Conservation (phyloP, 2,797 vertebrate genomes). For the Chelon labrosus region DNA sequence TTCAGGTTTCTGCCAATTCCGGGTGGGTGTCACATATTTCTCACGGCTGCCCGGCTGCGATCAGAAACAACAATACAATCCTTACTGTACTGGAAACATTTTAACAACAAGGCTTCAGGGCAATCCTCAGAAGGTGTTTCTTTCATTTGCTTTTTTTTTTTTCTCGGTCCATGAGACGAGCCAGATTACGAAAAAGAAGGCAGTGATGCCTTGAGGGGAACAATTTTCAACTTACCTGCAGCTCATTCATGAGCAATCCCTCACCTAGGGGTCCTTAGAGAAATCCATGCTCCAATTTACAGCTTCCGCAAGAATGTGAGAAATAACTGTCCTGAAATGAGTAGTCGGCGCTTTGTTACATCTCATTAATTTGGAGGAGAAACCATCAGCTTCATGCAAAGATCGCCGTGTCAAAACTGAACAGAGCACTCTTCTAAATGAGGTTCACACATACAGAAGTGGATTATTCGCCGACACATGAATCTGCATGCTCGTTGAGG, state of each 20-base stretch:
- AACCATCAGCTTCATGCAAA: slow-evolving; percentile 27
- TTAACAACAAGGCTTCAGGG: slow-evolving; percentile 42
- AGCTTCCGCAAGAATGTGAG: slow-evolving; percentile 52
- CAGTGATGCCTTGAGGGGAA: slow-evolving; percentile 64
- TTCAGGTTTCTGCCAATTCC: slow-evolving; percentile 32
- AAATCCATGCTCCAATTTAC: slow-evolving; percentile 70
- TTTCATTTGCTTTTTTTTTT: slow-evolving; percentile 40
- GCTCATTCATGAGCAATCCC: slow-evolving; percentile 62
- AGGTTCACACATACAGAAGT: slow-evolving; percentile 19
- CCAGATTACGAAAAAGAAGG: slow-evolving; percentile 64
- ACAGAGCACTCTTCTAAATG: neutral
- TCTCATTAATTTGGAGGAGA: slow-evolving; percentile 62
- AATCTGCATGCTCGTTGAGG: slow-evolving; percentile 13
- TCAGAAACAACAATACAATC: slow-evolving; percentile 54
- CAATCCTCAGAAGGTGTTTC: slow-evolving; percentile 50
- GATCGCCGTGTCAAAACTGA: slow-evolving; percentile 26
- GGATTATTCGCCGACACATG: slow-evolving; percentile 6
- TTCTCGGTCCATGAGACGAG: slow-evolving; percentile 40
- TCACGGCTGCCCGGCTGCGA: slow-evolving; percentile 31
- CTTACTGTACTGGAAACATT: slow-evolving; percentile 44
- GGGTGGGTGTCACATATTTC: slow-evolving; percentile 40
- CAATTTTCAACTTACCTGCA: slow-evolving; percentile 64
- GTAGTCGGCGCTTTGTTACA: slow-evolving; percentile 62
- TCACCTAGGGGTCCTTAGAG: slow-evolving; percentile 63
- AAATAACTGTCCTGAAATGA: slow-evolving; percentile 57